Evolutionary conservation across 2,888 invertebrate genomes (phyloP), one percentile per base, ranked within the genome.

Genomic region (Drosophila helvetica): DNA sequence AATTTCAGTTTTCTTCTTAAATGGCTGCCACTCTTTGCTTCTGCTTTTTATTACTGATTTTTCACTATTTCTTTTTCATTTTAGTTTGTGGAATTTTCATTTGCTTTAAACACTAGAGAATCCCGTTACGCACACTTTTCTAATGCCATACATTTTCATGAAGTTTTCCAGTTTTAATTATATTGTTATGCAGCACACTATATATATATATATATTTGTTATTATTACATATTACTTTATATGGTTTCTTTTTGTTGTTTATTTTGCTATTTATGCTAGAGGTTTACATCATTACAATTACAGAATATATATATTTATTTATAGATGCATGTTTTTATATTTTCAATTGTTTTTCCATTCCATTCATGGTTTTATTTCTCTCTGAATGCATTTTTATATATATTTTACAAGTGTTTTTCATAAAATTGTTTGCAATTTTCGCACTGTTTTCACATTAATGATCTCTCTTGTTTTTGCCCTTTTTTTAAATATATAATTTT

Each of bases 281-380:
- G 72, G 77, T 77, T 86, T 82, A 81, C 83, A 77, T 72, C 71
- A 77, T 85, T 81, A 86, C 80, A 82, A 57, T 88, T 86, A 80
- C 65, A 68, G 61, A 79, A 75, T 79, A 77, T 74, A 72, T 56
- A 71, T 72, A 61, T 64, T 72, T 77, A 67, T 65, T 73, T 53
- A 61, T 80, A 43, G 43, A 50, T 53, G 52, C 47, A 43, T 53
- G 52, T 71, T 18, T 46, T 25, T 50, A 73, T 55, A 62, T 62
- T 43, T 52, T 62, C 61, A 54, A 69, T 74, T 47, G 33, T 68
- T 79, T 61, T 63, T 74, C 53, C 68, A 60, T 61, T 74, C 48
- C 68, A 58, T 68, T 38, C 38, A 15, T 38, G 38, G 38, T 53
- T 61, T 66, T 67, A 61, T 62, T 55, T 60, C 63, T 57, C 63